Base-by-base conservation (phyloP, 2,888 invertebrate species). In the Zonitis immaculata region DNA sequence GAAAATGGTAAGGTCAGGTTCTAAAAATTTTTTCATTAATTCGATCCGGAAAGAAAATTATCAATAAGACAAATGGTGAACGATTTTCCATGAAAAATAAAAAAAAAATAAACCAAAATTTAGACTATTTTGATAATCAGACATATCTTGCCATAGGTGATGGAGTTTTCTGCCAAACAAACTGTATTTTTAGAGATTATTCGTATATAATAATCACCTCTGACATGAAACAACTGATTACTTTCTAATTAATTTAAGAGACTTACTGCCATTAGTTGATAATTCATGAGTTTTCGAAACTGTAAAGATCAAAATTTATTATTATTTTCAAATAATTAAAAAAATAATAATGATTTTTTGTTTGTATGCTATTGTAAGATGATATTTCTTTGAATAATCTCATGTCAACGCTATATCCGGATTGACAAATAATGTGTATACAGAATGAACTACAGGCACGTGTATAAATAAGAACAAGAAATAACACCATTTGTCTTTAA, bases 1-100 rank as follows among this genome's bases (percentile, higher is more conserved):
- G 67, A 64, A 63, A 64, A 62, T 51, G 65, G 63, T 73, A 74
- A 75, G 73, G 74, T 75, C 73, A 71, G 66, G 64, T 62, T 63
- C 59, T 54, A 65, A 20, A 35, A 66, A 65, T 72, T 71, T 70
- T 22, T 22, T 22, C 22, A 22, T 22, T 22, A 22, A 22, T 22
- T 22, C n/a, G n/a, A n/a, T n/a, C n/a, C n/a, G n/a, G n/a, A n/a
- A n/a, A n/a, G n/a, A n/a, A n/a, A n/a, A n/a, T n/a, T n/a, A n/a
- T n/a, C n/a, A n/a, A n/a, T n/a, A 26, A 26, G 52, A 44, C 26
- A 26, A 26, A 26, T 26, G 26, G 26, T 26, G 26, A 8, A 6
- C 8, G 5, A 22, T 22, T 22, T 22, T 22, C 22, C 22, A 22
- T 5, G 22, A 5, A 22, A 22, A 22, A 22, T 4, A 22, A 22